Conservation (phyloP, 2,888 invertebrate species). For the Meghimatium bilineatum region DNA sequence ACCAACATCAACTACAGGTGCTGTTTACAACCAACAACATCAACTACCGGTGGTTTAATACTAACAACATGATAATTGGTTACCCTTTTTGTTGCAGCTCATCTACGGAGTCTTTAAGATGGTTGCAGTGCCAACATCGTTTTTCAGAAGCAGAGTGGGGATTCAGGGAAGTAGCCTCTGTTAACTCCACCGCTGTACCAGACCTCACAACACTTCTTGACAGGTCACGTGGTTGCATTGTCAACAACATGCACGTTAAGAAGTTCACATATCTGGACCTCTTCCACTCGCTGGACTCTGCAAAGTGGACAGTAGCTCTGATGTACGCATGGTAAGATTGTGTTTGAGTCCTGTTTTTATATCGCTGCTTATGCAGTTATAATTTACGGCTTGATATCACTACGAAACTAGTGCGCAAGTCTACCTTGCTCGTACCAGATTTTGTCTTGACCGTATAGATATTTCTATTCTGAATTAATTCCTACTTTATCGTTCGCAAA, state of each 20-base stretch:
- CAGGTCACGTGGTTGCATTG: slow-evolving; percentile 61
- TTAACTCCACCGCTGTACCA: slow-evolving; percentile 62
- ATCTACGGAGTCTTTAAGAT: slow-evolving; percentile 66
- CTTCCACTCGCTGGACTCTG: slow-evolving; percentile 58
- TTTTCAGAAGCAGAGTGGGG: slow-evolving; percentile 64
- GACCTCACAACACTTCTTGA: slow-evolving; percentile 65
- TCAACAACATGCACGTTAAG: slow-evolving; percentile 66
- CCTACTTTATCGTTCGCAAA: neutral
- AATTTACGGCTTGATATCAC: neutral
- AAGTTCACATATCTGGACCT: slow-evolving; percentile 64
- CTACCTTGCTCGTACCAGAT: slow-evolving; percentile 6
- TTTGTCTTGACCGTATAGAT: too few species aligned
- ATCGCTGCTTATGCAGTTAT: slow-evolving; percentile 18
- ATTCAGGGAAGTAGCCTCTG: slow-evolving; percentile 65
- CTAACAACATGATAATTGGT: too few species aligned
- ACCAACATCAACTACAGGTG: too few species aligned
- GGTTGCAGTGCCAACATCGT: slow-evolving; percentile 65
- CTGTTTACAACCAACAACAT: too few species aligned
- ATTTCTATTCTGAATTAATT: neutral
- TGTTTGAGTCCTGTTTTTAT: slow-evolving; percentile 4
- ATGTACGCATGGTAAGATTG: slow-evolving; percentile 63
- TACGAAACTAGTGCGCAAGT: neutral
- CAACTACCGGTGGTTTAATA: too few species aligned
- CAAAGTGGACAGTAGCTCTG: slow-evolving; percentile 62
- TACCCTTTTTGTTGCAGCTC: slow-evolving; percentile 59